Base-by-base conservation (phyloP, 2,888 invertebrate species). In the Brenthis ino region DNA sequence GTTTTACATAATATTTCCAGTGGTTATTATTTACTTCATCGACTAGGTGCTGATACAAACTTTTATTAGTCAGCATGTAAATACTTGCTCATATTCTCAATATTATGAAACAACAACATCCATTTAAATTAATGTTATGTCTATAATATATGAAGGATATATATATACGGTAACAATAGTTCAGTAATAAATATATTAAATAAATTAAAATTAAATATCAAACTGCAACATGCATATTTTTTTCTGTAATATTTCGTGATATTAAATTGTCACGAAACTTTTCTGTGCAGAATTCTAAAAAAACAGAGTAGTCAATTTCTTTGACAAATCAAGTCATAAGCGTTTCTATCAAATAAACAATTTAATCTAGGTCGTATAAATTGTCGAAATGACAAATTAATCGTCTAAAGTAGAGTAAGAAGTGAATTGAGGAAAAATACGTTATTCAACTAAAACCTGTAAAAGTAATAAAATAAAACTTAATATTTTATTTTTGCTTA, bases 391-490 rank as follows among this genome's bases (percentile, higher is more conserved):
- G 16, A 60, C 12, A 48, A 20, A 57, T 13, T 57, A 16, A 6
- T 28, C 11, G 14, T 48, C 58, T 24, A 28, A 48, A 58, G 24
- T 37, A 37, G 6, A 48, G 6, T 50, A 33, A 43, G 37, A n/a
- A 50, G 48, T 60, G 50, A 60, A 50, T 60, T 60, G 60, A 48
- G 50, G 50, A 60, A 58, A 60, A 16, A 50, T n/a, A 5, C n/a
- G n/a, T 58, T 16, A 12, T 16, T 60, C 33, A 12, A n/a, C n/a
- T 28, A n/a, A 60, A 50, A 16, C 33, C 11, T 2, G 37, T 43
- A 43, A 11, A 43, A 43, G 1, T 43, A 43, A 43, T 43, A 43
- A 43, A 43, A 43, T 43, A 43, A 43, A 43, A 6, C 2, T 37
- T 14, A 33, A 28, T 11, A 13, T 5, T 56, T 3, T 37, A 37